Evolutionary conservation across 2,797 vertebrate species (phyloP), one percentile per base, ranked within the genome.

Genomic region (Mallotus villosus): DNA sequence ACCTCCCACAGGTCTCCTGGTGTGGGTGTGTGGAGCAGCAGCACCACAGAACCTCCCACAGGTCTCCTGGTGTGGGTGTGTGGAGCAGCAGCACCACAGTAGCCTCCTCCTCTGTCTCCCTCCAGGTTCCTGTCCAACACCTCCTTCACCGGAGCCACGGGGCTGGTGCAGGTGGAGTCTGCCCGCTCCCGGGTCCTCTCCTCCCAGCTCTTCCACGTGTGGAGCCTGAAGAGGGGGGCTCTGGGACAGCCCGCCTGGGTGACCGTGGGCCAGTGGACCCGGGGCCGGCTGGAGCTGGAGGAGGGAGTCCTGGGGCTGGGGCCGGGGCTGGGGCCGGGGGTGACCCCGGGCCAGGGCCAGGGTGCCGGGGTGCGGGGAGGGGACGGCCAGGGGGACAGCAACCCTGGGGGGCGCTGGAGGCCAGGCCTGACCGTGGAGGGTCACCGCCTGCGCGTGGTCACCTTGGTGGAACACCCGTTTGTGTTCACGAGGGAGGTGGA

Each of bases 391-490:
- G 85, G 86, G 21, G 90, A 90, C 1, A 53, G 77, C 8, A 63
- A 72, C 11, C 1, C 7, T 0, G 87, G 84, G 46, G 91, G 85
- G 5, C 88, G 89, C 49, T 94, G 93, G 93, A 90, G 92, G 65
- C 86, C 89, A 0, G 92, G 92, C 2, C 78, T 93, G 1, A 84
- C 92, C 0, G 89, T 92, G 0, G 90, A 89, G 22, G 90, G 70
- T 0, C 74, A 80, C 24, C 93, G 89, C 63, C 90, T 98, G 61
- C 91, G 95, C 0, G 97, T 98, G 82, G 97, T 98, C 71, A 98
- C 97, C 0, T 77, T 98, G 78, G 95, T 98, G 83, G 97, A 98
- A 62, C 96, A 97, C n/a, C 97, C 96, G 0, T 98, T 99, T 0
- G 96, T 99, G 72, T 98, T 98, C 75, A 94, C 95, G 0, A 90